A percentile compares a stretch with the other conserved stretches of the same genome.
These are phyloP conservation scores for Cacoxenus indagator DNA, from an alignment of 2,888 invertebrate genomes.

Conservation along the genomic window DNA sequence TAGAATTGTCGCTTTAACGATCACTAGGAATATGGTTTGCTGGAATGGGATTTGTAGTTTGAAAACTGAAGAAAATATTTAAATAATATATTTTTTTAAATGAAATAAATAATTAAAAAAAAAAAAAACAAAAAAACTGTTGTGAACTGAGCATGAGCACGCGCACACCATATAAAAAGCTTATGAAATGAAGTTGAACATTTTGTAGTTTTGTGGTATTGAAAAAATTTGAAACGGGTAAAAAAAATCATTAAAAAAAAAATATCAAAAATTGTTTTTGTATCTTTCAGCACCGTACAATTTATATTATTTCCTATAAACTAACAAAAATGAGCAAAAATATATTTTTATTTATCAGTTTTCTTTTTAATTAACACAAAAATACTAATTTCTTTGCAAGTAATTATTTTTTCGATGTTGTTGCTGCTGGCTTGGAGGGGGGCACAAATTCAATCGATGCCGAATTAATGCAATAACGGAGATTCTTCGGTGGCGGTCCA, in stretches of 20 bases:
- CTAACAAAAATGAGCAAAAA: constrained; percentile 5
- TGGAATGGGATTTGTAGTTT: too few species aligned
- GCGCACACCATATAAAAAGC: background rate
- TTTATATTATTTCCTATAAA: background rate
- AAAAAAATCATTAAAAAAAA: background rate
- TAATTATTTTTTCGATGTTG: constrained; percentile 58
- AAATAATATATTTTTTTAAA: too few species aligned
- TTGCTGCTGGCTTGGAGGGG: constrained; percentile 47
- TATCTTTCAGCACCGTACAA: background rate
- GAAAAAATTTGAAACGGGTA: background rate
- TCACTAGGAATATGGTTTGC: too few species aligned
- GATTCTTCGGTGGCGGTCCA: constrained; percentile 92
- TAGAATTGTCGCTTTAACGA: too few species aligned
- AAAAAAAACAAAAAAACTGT: background rate
- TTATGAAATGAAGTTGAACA: background rate
- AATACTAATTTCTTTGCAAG: background rate
- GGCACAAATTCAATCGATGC: constrained; percentile 73
- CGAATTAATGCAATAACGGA: constrained; percentile 97
- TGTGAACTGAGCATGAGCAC: too few species aligned
- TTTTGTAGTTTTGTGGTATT: background rate
- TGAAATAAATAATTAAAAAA: background rate
- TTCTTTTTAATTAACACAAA: background rate
- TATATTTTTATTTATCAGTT: background rate
- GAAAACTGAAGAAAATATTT: too few species aligned
- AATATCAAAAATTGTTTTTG: background rate